Evolutionary conservation across 1,140 invertebrate genomes (phyloP), one percentile per base, ranked within the genome.

Genomic region (Drosophila guanche): DNA sequence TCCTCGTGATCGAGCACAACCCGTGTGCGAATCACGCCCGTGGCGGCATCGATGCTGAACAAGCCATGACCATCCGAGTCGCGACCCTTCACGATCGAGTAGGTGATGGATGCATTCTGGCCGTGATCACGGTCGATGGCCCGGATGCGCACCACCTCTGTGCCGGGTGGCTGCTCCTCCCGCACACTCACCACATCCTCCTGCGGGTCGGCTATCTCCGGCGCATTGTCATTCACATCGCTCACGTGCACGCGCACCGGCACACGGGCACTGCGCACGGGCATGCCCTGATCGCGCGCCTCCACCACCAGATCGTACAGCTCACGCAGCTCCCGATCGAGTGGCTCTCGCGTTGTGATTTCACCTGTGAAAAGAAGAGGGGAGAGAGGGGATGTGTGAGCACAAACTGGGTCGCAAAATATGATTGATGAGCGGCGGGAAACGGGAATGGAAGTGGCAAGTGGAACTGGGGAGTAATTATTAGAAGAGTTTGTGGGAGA

Each of bases 171-270:
- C 75, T 97, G 96, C 91, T 97, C 96, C 92, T 98, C 97, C 43
- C 97, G 93, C 7, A 98, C 96, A 76, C 96, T 96, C 1, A 98
- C 95, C 4, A 97, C 95, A 90, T 97, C 96, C 90, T 97, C 96
- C 83, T 96, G 94, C 5, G 96, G 97, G 91, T 97, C 96, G 29
- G 97, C 94, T 58, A 98, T 97, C 91, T 96, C 94, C 8, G 97
- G 97, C 6, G 95, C 93, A 92, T 98, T 98, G 92, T 99, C 97
- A 91, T 99, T 99, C 3, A 97, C 94, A 91, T 98, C 97, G 12
- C 94, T 93, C 3, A 97, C 95, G 60, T 93, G 92, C 0, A 99
- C 94, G 72, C 94, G 93, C 48, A 98, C 92, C 4, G 95, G 93
- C 0, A 96, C 95, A 67, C 96, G 92, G 12, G 95, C 93, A 57